Base-by-base conservation (phyloP, 2,888 invertebrate species). In the Busseola fusca region DNA sequence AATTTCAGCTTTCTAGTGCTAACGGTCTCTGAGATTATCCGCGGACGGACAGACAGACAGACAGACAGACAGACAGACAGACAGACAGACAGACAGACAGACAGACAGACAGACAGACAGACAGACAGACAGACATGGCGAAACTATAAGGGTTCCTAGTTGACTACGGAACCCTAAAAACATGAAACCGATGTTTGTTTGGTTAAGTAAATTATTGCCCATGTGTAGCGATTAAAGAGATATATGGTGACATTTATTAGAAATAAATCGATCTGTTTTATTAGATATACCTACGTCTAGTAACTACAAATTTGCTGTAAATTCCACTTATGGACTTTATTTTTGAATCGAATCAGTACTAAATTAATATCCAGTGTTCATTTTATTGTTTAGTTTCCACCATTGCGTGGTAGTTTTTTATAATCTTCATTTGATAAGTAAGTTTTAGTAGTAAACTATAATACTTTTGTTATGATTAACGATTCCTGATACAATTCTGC, bases 151-250 rank as follows among this genome's bases (percentile, higher is more conserved):
- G n/a, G n/a, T n/a, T n/a, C n/a, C n/a, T n/a, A n/a, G n/a, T n/a
- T n/a, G n/a, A n/a, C n/a, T n/a, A n/a, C n/a, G n/a, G n/a, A n/a
- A n/a, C n/a, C n/a, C n/a, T n/a, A 34, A 34, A 65, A 62, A 58
- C n/a, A 50, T 57, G 34, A 54, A 68, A 37, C 37, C n/a, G 16
- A 52, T 64, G 54, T 79, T 76, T 58, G 34, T 67, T 69, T 52
- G 42, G 25, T 52, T 59, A 52, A n/a, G 34, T 69, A 68, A 78
- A 65, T 72, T 69, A 66, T 72, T 68, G 57, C 30, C 59, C 65
- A 62, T 74, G 50, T 62, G 21, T 60, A 45, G 50, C 64, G 27
- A 82, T 72, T 76, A 66, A 70, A 72, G 68, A 59, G 54, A 79
- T 64, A 48, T 45, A 72, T 69, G 50, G 21, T 10, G 64, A 67